Evolutionary conservation across 2,888 invertebrate genomes (phyloP).

Genomic region (Adelphocoris suturalis): DNA sequence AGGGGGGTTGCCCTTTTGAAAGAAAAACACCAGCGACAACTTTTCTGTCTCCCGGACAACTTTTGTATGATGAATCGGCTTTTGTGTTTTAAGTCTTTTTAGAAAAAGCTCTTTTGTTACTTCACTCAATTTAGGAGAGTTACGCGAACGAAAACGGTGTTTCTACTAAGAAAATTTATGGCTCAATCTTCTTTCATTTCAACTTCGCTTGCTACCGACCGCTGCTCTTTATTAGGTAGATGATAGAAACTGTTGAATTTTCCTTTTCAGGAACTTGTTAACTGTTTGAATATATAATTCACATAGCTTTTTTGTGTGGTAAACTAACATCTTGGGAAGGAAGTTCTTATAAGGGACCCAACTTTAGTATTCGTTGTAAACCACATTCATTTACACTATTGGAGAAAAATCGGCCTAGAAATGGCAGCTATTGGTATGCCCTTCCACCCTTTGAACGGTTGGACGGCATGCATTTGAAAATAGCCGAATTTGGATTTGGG

Average conservation of each 20-base stretch:
- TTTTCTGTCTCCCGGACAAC: conserved; percentile 66
- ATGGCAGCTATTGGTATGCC: too few relatives aligned
- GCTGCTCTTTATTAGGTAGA: conserved; percentile 62
- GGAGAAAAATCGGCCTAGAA: too few relatives aligned
- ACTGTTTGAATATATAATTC: conserved; percentile 61
- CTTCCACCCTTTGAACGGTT: too few relatives aligned
- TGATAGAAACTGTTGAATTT: conserved; percentile 65
- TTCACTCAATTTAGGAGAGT: conserved; percentile 67
- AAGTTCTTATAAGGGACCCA: too few relatives aligned
- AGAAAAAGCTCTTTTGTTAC: conserved; percentile 65
- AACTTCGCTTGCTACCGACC: conserved; percentile 43
- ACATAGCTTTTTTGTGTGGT: conserved; percentile 22
- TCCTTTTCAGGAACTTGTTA: conserved; percentile 51
- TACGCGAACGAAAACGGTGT: conserved; percentile 64
- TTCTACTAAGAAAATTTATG: conserved; percentile 64
- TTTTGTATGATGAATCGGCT: conserved; percentile 69
- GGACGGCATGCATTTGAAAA: too few relatives aligned
- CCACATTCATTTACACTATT: too few relatives aligned
- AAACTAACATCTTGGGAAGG: conserved; percentile 4
- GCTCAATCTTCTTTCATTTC: conserved; percentile 66
- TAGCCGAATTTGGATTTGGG: too few relatives aligned
- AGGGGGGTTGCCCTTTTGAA: conserved; percentile 39
- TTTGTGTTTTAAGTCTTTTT: conserved; percentile 64
- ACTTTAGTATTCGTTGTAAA: too few relatives aligned
- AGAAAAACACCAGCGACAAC: conserved; percentile 62